Conservation (phyloP, 2,113 vertebrate species). For the Zeus faber region DNA sequence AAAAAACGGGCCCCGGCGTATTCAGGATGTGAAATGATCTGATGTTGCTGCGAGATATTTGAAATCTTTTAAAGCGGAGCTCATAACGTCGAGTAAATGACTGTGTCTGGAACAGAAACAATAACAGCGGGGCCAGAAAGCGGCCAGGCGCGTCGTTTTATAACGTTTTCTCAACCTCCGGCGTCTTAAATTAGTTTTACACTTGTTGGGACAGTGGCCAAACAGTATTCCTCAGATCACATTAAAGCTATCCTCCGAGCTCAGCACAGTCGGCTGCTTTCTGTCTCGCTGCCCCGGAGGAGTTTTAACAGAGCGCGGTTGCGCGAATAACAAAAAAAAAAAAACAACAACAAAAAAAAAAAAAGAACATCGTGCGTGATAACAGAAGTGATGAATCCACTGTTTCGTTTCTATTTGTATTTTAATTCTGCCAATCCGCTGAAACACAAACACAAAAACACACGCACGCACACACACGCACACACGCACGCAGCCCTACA, state of each 20-base stretch:
- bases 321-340: neutral
- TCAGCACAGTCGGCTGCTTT: constrained; percentile 48
- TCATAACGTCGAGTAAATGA: too few species aligned
- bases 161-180: too few species aligned
- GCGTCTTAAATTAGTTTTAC: too few species aligned
- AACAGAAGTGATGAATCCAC: constrained; percentile 74
- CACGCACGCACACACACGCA: constrained; percentile 9
- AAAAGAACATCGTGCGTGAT: constrained; percentile 54
- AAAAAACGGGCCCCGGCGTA: too few species aligned
- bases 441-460: constrained; percentile 37
- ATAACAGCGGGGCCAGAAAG: too few species aligned
- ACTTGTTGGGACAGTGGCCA: constrained; percentile 8
- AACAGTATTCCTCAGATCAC: constrained; percentile 48
- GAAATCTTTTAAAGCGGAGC: too few species aligned
- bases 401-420: constrained; percentile 71
- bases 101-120: too few species aligned
- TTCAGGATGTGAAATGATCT: too few species aligned
- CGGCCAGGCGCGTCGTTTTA: too few species aligned
- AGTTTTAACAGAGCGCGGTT: constrained; percentile 62
- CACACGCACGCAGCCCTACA: constrained; percentile 11
- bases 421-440: constrained; percentile 68
- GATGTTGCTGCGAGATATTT: too few species aligned
- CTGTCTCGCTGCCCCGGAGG: constrained; percentile 59
- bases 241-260: constrained; percentile 53
- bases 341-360: constrained; percentile 1